A percentile compares a stretch with the other conserved stretches of the same genome.
Conservation (phyloP, 1,140 invertebrate genomes). For the Reticulitermes speratus region DNA sequence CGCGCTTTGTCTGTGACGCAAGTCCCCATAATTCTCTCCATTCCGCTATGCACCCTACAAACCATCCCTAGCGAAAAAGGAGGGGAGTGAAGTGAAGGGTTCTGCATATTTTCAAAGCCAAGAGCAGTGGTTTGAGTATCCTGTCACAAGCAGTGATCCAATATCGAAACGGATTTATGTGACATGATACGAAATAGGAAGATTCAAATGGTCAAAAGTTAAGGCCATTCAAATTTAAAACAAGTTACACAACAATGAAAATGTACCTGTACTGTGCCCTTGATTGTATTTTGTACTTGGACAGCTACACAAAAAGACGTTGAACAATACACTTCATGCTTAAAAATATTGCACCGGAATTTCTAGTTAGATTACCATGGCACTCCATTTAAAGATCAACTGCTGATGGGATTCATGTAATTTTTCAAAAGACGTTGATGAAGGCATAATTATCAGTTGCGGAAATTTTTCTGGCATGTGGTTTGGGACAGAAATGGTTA, state of each 20-base stretch:
- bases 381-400: too few relatives aligned
- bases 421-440: too few relatives aligned
- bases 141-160: slow-evolving; percentile 7
- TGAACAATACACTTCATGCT: too few relatives aligned
- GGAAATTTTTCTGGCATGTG: too few relatives aligned
- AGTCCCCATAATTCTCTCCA: background rate
- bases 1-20: background rate
- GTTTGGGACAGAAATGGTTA: too few relatives aligned
- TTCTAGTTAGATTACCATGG: too few relatives aligned
- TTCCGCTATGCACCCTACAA: background rate
- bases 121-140: background rate
- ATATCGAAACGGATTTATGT: slow-evolving; percentile 6
- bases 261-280: background rate
- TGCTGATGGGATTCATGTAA: too few relatives aligned
- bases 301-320: too few relatives aligned
- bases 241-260: background rate
- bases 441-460: too few relatives aligned
- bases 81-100: background rate
- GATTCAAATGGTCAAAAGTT: too few relatives aligned
- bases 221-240: background rate
- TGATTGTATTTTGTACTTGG: too few relatives aligned
- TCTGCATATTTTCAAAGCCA: slow-evolving; percentile 2
- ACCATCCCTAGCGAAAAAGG: background rate
- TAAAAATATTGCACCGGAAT: too few relatives aligned
- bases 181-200: background rate